Percentiles rank a stretch among this genome's conserved stretches.
Conservation (phyloP, 2,888 invertebrate species). For the Lydus trimaculatus region DNA sequence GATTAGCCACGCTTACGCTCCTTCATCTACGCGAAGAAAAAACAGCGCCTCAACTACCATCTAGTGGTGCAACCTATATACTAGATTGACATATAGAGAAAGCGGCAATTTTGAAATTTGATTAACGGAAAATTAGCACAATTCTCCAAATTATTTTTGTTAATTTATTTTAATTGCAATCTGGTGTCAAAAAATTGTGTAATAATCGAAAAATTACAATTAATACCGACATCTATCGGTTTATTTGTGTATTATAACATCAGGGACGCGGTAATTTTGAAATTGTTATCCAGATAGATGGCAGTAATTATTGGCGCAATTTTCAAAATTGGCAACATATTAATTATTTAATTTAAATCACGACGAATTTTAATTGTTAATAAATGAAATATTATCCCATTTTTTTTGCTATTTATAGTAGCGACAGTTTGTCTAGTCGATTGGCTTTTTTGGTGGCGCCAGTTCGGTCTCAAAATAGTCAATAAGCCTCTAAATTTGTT, state of each 20-base stretch:
- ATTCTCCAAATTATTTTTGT: no score
- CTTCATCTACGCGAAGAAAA: conserved; percentile 60
- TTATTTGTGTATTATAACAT: background rate
- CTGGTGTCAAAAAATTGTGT: no score
- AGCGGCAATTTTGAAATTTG: conserved; percentile 36
- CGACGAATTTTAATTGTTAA: background rate
- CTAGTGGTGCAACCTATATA: conserved; percentile 31
- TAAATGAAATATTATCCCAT: background rate
- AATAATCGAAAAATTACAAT: no score
- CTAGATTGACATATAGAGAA: conserved; percentile 24
- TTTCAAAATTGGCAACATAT: background rate
- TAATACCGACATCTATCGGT: background rate
- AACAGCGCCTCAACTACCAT: conserved; percentile 46
- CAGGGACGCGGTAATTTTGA: background rate
- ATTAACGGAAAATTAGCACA: no score
- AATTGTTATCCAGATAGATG: background rate
- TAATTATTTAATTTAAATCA: background rate
- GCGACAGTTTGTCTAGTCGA: background rate
- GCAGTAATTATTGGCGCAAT: background rate
- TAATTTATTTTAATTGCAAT: no score
- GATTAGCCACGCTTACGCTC: conserved; percentile 85
- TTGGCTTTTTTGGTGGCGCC: background rate
- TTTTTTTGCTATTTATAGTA: background rate
- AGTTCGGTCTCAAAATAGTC: background rate
- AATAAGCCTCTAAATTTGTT: background rate